Evolutionary conservation across 2,113 vertebrate genomes (phyloP).

Genomic region (human): GRCh38 chr16:75944501-75945000

Average conservation of each 20-base stretch:
- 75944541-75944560: too few species aligned
- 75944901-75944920: constrained; percentile 23
- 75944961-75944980: not conserved
- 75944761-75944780: constrained; percentile 1
- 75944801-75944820: not conserved
- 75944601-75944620: too few species aligned
- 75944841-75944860: constrained; percentile 11
- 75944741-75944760: not conserved
- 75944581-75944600: too few species aligned
- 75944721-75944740: not conserved
- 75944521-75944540: too few species aligned
- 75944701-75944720: constrained; percentile 10
- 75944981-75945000: not conserved
- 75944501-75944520: too few species aligned
- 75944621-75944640: too few species aligned
- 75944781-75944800: not conserved
- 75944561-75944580: too few species aligned
- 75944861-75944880: not conserved
- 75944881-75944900: constrained; percentile 23
- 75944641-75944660: not conserved
- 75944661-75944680: not conserved
- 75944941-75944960: constrained; percentile 31
- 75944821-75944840: not conserved
- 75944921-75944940: constrained; percentile 59
- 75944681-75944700: not conserved